Percentiles rank a stretch among this genome's conserved stretches.
phyloP scores from a whole-genome alignment of 2,888 invertebrate species.

The Meteorus cinctellus region DNA sequence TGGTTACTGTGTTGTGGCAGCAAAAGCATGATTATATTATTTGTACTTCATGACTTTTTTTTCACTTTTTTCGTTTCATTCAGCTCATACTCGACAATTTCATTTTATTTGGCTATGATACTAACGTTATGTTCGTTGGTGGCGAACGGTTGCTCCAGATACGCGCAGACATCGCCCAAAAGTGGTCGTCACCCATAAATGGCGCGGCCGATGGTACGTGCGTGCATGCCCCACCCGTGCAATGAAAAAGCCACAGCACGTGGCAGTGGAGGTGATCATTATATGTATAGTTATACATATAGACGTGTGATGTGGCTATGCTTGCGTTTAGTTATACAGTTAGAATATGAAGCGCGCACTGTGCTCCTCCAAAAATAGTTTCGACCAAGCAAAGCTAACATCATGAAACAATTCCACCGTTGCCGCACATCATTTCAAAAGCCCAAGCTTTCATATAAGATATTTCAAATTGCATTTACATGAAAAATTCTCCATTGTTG shows the following conservation, averaged over 20 bases:
- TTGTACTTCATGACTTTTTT: conserved; percentile 14
- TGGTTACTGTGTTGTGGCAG: conserved; percentile 29
- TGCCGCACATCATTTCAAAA: neutral
- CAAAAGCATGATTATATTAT: conserved; percentile 25
- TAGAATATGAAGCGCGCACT: conserved; percentile 52
- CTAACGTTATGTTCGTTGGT: conserved; percentile 15
- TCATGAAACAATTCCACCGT: conserved; percentile 9
- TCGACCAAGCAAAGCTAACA: conserved; percentile 49
- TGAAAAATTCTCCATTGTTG: conserved; percentile 11
- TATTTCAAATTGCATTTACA: conserved; percentile 8
- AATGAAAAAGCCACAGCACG: conserved; percentile 36
- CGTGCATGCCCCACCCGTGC: conserved; percentile 49
- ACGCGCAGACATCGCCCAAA: conserved; percentile 45
- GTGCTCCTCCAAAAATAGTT: conserved; percentile 71
- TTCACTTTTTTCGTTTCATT: conserved; percentile 36
- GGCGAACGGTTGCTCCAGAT: conserved; percentile 42
- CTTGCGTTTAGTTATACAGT: conserved; percentile 33
- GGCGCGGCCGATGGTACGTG: conserved; percentile 71
- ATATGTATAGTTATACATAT: conserved; percentile 16
- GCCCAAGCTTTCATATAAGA: conserved; percentile 52
- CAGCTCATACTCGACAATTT: neutral
- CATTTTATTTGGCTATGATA: conserved; percentile 15
- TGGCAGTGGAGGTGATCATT: conserved; percentile 42
- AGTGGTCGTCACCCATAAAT: conserved; percentile 65
- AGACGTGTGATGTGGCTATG: conserved; percentile 29